Conservation (phyloP, 2,797 vertebrate genomes). For the Leptatherina wallacei region DNA sequence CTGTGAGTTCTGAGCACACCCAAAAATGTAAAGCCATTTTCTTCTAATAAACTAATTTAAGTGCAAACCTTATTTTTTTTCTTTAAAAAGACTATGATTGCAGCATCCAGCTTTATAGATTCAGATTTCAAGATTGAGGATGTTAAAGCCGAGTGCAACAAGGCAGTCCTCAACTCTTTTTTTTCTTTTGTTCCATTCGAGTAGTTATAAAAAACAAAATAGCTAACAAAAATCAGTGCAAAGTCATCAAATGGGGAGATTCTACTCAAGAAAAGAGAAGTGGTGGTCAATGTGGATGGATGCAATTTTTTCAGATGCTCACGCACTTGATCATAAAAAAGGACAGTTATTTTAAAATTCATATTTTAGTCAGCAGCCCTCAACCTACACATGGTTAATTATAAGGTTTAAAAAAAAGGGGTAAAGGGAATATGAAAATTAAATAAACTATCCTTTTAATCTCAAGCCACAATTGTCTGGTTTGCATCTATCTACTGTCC, state of each 20-base stretch:
- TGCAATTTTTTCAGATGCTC: constrained; percentile 69
- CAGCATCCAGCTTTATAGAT: constrained; percentile 92
- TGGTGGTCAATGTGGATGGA: constrained; percentile 68
- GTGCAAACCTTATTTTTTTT: constrained; percentile 89
- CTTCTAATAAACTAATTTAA: constrained; percentile 91
- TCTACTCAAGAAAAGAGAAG: constrained; percentile 79
- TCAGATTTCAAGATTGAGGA: constrained; percentile 87
- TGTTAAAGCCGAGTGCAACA: constrained; percentile 84
- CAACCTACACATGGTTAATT: constrained; percentile 34
- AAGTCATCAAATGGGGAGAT: constrained; percentile 85
- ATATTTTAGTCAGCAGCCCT: constrained; percentile 46
- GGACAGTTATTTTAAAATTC: constrained; percentile 60
- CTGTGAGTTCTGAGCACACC: constrained; percentile 85
- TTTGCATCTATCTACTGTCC: constrained; percentile 69
- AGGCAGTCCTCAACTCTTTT: constrained; percentile 81
- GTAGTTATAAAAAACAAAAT: constrained; percentile 73
- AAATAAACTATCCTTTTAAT: constrained; percentile 66
- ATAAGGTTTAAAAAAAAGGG: constrained; percentile 15
- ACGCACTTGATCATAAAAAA: constrained; percentile 70
- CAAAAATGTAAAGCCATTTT: constrained; percentile 88
- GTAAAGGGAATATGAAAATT: constrained; percentile 34
- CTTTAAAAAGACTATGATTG: constrained; percentile 87
- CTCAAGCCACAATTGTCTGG: constrained; percentile 65
- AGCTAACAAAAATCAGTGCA: constrained; percentile 91
- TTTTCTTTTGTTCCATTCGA: constrained; percentile 78